Evolutionary conservation across 2,113 vertebrate genomes (phyloP).

Genomic region (Oriolus oriolus): DNA sequence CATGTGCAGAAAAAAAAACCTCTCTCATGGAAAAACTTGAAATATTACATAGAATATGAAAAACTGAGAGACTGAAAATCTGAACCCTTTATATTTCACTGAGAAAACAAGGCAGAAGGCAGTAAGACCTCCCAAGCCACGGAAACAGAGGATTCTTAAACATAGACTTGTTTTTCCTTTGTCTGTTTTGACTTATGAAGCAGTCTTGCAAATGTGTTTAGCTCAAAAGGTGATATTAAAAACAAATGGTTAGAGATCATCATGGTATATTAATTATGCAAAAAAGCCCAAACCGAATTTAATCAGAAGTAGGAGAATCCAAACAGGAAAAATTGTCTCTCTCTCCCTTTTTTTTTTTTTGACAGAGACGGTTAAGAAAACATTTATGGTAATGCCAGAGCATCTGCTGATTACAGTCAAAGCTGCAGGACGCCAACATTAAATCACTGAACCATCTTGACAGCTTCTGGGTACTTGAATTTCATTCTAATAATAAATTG

Average conservation of each 20-base stretch:
- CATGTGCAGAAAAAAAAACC: neutral
- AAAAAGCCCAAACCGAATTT: constrained; percentile 67
- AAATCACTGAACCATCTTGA: constrained; percentile 78
- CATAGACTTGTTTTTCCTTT: constrained; percentile 14
- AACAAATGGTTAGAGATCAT: constrained; percentile 70
- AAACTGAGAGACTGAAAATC: neutral
- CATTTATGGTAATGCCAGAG: constrained; percentile 76
- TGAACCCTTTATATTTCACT: neutral
- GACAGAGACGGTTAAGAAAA: constrained; percentile 71
- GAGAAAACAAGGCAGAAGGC: neutral
- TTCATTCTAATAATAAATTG: constrained; percentile 68
- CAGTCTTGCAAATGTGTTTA: constrained; percentile 35
- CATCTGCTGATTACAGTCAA: constrained; percentile 78
- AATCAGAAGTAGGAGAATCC: constrained; percentile 65
- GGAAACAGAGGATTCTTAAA: neutral
- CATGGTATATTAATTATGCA: constrained; percentile 73
- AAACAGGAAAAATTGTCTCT: constrained; percentile 30
- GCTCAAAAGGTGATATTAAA: constrained; percentile 68
- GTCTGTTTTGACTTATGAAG: constrained; percentile 33
- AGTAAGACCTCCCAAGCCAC: neutral
- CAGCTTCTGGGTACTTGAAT: constrained; percentile 68
- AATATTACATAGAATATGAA: neutral
- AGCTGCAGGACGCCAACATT: constrained; percentile 70
- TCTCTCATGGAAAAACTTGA: neutral
- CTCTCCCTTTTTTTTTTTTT: neutral